Evolutionary conservation across 1,140 invertebrate species (phyloP).

Genomic region (Bombus sibiricus): DNA sequence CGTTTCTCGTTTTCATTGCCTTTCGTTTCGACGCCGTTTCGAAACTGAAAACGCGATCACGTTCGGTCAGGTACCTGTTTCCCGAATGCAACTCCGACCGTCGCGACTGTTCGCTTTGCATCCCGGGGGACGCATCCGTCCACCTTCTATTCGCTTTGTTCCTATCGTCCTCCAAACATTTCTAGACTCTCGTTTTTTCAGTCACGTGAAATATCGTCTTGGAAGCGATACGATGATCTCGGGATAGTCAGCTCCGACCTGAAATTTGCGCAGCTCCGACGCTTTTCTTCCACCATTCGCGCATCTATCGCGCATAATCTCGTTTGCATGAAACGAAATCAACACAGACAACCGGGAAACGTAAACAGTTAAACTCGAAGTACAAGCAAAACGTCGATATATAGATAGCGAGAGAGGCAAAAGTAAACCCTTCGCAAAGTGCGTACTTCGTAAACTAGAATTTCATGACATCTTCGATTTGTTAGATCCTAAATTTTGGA

Average conservation of each 20-base stretch:
- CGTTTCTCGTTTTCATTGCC: too few species aligned
- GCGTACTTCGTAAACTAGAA: neutral
- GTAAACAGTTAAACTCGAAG: neutral
- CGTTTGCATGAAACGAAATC: neutral
- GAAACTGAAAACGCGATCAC: conserved; percentile 3
- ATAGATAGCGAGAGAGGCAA: too few species aligned
- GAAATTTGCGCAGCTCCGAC: neutral
- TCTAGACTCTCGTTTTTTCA: neutral
- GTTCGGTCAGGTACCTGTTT: neutral
- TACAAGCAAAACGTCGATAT: neutral
- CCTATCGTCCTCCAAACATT: neutral
- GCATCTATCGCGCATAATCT: neutral
- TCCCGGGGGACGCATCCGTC: conserved; percentile 23
- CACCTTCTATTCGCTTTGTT: neutral
- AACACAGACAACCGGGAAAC: neutral
- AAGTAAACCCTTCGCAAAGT: neutral
- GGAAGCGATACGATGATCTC: neutral
- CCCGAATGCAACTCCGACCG: conserved; percentile 3
- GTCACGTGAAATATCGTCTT: neutral
- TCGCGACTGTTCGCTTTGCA: neutral
- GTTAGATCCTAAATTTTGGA: neutral
- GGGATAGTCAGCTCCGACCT: neutral
- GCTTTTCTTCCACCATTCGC: too few species aligned
- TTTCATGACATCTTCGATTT: neutral
- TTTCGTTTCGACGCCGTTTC: neutral